These are phyloP conservation scores for Bombyx huttoni DNA, from an alignment of 2,888 invertebrate genomes.

Conservation along the genomic window DNA sequence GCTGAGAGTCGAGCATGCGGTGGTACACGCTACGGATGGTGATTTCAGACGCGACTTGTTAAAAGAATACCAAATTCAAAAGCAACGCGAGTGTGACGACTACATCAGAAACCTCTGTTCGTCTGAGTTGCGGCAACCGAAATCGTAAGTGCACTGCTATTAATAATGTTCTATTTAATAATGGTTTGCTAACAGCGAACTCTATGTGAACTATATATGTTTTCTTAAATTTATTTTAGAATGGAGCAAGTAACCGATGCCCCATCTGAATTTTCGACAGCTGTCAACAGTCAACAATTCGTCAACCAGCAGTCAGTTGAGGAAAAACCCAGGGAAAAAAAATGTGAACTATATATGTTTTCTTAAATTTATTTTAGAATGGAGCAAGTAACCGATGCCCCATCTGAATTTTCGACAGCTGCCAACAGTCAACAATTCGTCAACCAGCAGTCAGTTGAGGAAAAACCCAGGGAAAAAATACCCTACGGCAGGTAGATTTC, in stretches of 20 bases:
- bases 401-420: conserved; percentile 27
- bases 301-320: conserved; percentile 13
- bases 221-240: conserved; percentile 28
- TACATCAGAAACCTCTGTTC: conserved; percentile 59
- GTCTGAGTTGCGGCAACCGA: conserved; percentile 44
- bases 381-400: conserved; percentile 33
- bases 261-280: conserved; percentile 26
- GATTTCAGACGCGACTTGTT: conserved; percentile 77
- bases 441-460: conserved; percentile 11
- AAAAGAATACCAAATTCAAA: conserved; percentile 86
- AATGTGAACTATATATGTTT: neutral
- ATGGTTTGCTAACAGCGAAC: neutral
- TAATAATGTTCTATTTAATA: neutral
- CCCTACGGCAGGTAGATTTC: conserved; percentile 25
- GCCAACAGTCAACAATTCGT: conserved; percentile 15
- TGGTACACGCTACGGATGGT: conserved; percentile 35
- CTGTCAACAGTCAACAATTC: conserved; percentile 24
- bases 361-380: conserved; percentile 32
- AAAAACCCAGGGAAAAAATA: conserved; percentile 24
- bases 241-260: conserved; percentile 35
- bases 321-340: conserved; percentile 24
- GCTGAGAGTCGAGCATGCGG: conserved; percentile 33
- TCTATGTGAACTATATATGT: conserved; percentile 1
- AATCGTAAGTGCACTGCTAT: conserved; percentile 34
- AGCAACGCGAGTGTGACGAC: conserved; percentile 74